Conservation (phyloP, 2,113 vertebrate species). For the Crotalus horridus region DNA sequence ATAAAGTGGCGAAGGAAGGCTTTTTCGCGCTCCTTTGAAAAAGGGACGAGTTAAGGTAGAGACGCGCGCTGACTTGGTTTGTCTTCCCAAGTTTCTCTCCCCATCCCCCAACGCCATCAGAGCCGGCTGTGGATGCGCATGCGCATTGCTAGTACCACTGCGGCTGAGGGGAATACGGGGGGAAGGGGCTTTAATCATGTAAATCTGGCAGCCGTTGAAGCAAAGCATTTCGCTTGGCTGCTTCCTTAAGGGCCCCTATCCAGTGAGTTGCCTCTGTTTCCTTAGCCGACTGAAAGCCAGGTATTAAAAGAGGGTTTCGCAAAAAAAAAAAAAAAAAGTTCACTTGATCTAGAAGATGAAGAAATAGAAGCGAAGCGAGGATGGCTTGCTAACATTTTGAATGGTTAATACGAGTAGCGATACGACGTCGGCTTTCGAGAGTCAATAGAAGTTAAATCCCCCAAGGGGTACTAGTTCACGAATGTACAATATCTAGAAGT, state of each 20-base stretch:
- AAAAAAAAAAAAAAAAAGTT: neutral
- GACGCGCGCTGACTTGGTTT: neutral
- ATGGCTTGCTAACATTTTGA: neutral
- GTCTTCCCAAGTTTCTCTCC: neutral
- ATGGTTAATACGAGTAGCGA: neutral
- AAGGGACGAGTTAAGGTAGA: neutral
- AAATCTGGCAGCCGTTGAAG: neutral
- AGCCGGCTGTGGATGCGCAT: neutral
- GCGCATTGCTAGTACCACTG: slow-evolving; percentile 38
- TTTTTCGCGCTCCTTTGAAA: neutral
- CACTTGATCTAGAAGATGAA: neutral
- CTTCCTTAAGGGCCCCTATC: neutral
- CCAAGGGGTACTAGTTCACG: neutral
- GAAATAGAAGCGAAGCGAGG: neutral
- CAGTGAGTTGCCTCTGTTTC: neutral
- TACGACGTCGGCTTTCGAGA: neutral
- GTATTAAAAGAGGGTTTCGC: neutral
- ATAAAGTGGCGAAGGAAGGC: neutral
- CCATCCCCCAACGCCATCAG: neutral
- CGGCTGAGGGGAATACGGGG: slow-evolving; percentile 11
- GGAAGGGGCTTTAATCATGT: neutral
- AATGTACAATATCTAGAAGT: neutral
- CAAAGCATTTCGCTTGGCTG: neutral
- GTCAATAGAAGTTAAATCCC: neutral
- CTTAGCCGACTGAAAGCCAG: neutral